Conservation (phyloP, 2,797 vertebrate species). For the Sebastolobus altivelis region DNA sequence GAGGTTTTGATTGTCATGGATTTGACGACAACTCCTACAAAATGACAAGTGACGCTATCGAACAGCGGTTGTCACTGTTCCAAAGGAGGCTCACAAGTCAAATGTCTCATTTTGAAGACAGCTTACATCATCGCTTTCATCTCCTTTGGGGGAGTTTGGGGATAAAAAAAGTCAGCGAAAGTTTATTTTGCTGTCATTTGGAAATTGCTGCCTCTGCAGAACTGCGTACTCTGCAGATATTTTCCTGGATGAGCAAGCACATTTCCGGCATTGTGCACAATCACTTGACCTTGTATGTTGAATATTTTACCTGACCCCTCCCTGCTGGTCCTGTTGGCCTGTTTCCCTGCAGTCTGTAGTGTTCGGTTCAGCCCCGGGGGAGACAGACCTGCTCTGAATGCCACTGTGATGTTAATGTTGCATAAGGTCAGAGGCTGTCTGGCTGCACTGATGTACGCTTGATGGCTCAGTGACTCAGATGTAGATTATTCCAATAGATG, state of each 20-base stretch:
- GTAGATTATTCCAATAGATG: neutral
- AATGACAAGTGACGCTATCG: conserved; percentile 15
- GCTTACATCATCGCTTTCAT: conserved; percentile 50
- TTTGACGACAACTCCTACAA: neutral
- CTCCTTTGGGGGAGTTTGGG: conserved; percentile 8
- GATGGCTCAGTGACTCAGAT: conserved; percentile 38
- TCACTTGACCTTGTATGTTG: conserved; percentile 17
- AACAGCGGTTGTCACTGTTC: conserved; percentile 22
- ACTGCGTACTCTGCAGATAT: conserved; percentile 21
- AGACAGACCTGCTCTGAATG: conserved; percentile 29
- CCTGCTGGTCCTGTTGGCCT: conserved; percentile 5
- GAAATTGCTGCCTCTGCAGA: conserved; percentile 17
- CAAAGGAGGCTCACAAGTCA: conserved; percentile 19
- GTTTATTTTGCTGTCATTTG: conserved; percentile 44
- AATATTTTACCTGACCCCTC: conserved; percentile 16
- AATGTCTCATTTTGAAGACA: conserved; percentile 40
- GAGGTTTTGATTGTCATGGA: conserved; percentile 6
- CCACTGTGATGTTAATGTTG: conserved; percentile 35
- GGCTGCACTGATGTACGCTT: conserved; percentile 23
- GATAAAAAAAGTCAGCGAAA: conserved; percentile 38
- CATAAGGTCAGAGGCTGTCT: conserved; percentile 34
- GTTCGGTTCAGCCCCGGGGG: neutral
- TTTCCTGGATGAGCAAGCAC: conserved; percentile 21
- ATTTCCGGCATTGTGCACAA: conserved; percentile 4
- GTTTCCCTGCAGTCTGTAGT: conserved; percentile 16